Percentiles rank a stretch among this genome's conserved stretches.
Evolutionary conservation across 2,888 invertebrate species (phyloP).

Genomic region (Pardosa pseudoannulata): DNA sequence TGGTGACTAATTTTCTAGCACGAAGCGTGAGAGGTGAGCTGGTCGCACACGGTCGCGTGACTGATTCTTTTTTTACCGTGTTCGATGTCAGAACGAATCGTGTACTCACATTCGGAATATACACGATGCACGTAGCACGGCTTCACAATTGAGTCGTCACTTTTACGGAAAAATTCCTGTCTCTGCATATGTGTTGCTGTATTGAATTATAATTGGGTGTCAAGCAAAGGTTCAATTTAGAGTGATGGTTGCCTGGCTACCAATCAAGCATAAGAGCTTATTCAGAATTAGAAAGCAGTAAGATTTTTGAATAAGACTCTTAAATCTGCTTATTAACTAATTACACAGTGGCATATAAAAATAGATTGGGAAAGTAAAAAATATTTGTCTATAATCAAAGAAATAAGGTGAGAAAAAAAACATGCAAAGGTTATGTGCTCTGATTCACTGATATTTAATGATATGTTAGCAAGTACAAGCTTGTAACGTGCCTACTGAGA

Average conservation of each 20-base stretch:
- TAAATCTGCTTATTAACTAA: no score
- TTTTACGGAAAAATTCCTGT: slow-evolving; percentile 22
- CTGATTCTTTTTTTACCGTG: neutral
- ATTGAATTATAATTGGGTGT: slow-evolving; percentile 1
- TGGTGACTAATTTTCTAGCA: slow-evolving; percentile 69
- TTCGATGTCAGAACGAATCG: slow-evolving; percentile 9
- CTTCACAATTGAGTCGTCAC: slow-evolving; percentile 61
- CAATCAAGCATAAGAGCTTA: neutral
- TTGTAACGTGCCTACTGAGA: no score
- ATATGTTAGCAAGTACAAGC: no score
- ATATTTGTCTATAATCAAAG: no score
- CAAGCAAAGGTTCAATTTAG: neutral
- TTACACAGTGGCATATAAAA: no score
- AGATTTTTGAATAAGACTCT: no score
- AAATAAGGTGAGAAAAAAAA: no score
- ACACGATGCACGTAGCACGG: slow-evolving; percentile 39
- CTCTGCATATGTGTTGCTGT: neutral
- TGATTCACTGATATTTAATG: no score
- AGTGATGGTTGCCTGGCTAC: neutral
- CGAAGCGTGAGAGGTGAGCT: slow-evolving; percentile 40
- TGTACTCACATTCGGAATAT: slow-evolving; percentile 8
- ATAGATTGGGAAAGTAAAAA: no score
- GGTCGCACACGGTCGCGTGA: neutral
- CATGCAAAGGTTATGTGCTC: no score
- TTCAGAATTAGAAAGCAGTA: neutral